A percentile compares a stretch with the other conserved stretches of the same genome.
phyloP scores from a whole-genome alignment of 1,140 invertebrate genomes.

The Drosophila kohkoa region DNA sequence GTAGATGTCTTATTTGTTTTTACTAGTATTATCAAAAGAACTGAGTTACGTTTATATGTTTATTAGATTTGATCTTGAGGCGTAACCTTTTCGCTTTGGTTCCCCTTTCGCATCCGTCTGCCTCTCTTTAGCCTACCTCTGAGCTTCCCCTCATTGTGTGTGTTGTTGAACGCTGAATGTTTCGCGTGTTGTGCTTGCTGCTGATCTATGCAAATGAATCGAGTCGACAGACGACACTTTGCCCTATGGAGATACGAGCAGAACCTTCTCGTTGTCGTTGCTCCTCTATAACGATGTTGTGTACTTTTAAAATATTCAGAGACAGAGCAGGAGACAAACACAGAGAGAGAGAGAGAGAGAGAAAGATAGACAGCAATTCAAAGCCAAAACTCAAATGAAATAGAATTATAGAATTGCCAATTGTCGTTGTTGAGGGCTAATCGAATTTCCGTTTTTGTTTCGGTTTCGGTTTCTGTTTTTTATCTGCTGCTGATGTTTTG shows the following conservation, averaged over 20 bases:
- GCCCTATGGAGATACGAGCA: constrained; percentile 48
- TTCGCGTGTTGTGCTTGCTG: constrained; percentile 36
- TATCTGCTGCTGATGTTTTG: constrained; percentile 22
- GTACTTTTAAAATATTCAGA: constrained; percentile 43
- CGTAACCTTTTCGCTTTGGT: background rate
- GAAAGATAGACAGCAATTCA: background rate
- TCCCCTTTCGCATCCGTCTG: background rate
- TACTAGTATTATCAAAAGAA: too few species aligned
- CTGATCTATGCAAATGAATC: constrained; percentile 55
- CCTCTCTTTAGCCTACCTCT: background rate
- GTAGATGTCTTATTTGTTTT: too few species aligned
- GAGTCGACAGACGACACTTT: constrained; percentile 38
- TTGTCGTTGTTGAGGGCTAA: constrained; percentile 35
- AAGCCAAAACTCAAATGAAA: constrained; percentile 16
- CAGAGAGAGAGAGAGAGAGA: constrained; percentile 22
- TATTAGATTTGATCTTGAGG: background rate
- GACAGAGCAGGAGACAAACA: background rate
- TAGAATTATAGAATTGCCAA: constrained; percentile 47
- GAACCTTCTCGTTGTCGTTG: background rate
- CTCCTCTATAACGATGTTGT: background rate
- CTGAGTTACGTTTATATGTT: background rate
- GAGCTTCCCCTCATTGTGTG: constrained; percentile 4
- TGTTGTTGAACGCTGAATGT: background rate
- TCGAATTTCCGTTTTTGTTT: constrained; percentile 45
- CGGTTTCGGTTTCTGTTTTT: constrained; percentile 25